phyloP scores from a whole-genome alignment of 2,113 vertebrate species.

The Galbula dea region DNA sequence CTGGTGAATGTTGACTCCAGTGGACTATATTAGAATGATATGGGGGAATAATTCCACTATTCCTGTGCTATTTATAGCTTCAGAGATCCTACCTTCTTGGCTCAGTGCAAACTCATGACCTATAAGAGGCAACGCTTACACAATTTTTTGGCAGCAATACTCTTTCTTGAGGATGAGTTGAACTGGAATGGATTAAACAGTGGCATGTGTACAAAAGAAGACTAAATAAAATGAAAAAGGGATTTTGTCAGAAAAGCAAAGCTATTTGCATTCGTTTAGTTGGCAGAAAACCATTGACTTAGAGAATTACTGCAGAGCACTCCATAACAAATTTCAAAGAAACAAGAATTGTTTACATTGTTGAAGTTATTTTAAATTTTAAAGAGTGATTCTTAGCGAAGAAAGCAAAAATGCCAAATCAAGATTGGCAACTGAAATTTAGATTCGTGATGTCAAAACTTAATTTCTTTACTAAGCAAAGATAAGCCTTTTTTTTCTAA shows the following conservation, averaged over 20 bases:
- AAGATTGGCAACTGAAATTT: neutral
- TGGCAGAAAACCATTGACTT: neutral
- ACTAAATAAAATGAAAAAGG: neutral
- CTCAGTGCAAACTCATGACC: neutral
- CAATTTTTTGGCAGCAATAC: neutral
- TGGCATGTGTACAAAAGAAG: neutral
- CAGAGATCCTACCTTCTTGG: neutral
- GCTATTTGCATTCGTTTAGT: neutral
- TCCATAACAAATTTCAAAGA: neutral
- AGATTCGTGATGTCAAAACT: neutral
- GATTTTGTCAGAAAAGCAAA: neutral
- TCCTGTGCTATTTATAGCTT: neutral
- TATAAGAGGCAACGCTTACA: neutral
- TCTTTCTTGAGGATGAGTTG: neutral
- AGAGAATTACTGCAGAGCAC: neutral
- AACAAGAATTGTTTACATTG: neutral
- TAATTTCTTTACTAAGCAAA: neutral
- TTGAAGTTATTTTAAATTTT: neutral
- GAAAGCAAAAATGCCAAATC: neutral
- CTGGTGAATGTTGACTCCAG: neutral
- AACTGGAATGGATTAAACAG: neutral
- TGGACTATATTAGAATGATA: neutral
- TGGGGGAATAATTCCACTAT: neutral
- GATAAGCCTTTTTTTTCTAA: neutral
- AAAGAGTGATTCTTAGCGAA: neutral